Evolutionary conservation across 2,113 vertebrate species (phyloP), one percentile per base, ranked within the genome.

Genomic region (Dendropsophus ebraccatus): DNA sequence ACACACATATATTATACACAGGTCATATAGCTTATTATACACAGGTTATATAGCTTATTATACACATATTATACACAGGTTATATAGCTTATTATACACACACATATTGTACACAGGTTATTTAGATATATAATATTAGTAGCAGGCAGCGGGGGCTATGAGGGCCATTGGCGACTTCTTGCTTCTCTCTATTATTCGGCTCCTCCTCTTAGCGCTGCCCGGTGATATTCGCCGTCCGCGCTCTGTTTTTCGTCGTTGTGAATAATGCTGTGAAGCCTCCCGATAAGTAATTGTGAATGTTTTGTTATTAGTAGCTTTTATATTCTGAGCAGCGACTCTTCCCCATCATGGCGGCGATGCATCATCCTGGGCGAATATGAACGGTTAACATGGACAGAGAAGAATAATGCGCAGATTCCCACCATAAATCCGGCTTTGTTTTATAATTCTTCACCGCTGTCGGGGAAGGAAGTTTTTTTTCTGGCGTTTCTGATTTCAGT

Each of bases 401-500:
- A 23, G 19, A 81, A 65, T 47, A 32, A 19, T 67, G n/a, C 28
- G 32, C n/a, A 49, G 45, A 30, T 81, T 4, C 58, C 32, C n/a
- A 45, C 58, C 32, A 47, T 67, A 67, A 47, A 49, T 49, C 67
- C 49, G 13, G 35, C 12, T 45, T 77, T 77, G 47, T 77, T 32
- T 60, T 80, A 60, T 60, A 67, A 67, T 81, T 81, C n/a, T 49
- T 67, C 35, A 45, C 13, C 41, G 13, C n/a, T 50, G 60, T 28
- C 13, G 49, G 16, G 19, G 54, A n/a, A 73, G 28, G 21, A 73
- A 52, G 30, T 41, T 52, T 37, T 82, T 25, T 52, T 28, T 83
- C 50, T 83, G 82, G 32, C 69, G 72, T 73, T 83, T 80, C 84
- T 82, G 1, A 0, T 58, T 5, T 87, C 30, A 13, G 28, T 41